Evolutionary conservation across 2,888 invertebrate species (phyloP).

Genomic region (Fragum sueziense): DNA sequence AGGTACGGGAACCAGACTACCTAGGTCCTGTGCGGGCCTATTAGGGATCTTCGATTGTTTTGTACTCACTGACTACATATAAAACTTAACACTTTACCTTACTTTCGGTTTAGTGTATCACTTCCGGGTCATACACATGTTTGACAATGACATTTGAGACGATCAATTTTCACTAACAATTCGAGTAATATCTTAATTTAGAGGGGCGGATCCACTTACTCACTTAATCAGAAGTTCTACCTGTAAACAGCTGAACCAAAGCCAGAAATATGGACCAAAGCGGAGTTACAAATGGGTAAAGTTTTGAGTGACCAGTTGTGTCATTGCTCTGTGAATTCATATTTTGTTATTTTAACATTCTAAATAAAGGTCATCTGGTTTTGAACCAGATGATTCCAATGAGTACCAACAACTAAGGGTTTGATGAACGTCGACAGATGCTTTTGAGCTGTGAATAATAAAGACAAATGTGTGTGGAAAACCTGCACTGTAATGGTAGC

Average conservation of each 20-base stretch:
- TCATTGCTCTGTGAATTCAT: too few relatives aligned
- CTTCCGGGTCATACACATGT: slow-evolving; percentile 11
- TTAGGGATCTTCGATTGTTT: background rate
- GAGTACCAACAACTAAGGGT: too few relatives aligned
- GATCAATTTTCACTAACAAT: background rate
- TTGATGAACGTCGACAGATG: too few relatives aligned
- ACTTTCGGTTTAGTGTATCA: background rate
- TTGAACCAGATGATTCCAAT: too few relatives aligned
- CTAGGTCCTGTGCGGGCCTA: background rate
- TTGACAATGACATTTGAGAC: background rate
- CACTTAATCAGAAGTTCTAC: background rate
- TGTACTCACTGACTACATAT: background rate
- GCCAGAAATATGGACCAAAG: background rate
- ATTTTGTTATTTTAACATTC: too few relatives aligned
- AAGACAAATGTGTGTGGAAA: too few relatives aligned
- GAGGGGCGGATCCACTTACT: background rate
- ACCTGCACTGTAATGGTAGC: too few relatives aligned
- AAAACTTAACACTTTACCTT: background rate
- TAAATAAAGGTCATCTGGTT: too few relatives aligned
- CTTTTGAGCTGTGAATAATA: too few relatives aligned
- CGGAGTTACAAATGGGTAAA: slow-evolving; percentile 1
- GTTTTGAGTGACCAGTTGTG: too few relatives aligned
- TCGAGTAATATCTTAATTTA: background rate
- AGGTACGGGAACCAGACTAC: background rate
- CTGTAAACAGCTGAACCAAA: background rate